These are phyloP conservation scores for Melanotaenia trifasciata DNA, from an alignment of 2,797 vertebrate genomes.

Conservation along the genomic window DNA sequence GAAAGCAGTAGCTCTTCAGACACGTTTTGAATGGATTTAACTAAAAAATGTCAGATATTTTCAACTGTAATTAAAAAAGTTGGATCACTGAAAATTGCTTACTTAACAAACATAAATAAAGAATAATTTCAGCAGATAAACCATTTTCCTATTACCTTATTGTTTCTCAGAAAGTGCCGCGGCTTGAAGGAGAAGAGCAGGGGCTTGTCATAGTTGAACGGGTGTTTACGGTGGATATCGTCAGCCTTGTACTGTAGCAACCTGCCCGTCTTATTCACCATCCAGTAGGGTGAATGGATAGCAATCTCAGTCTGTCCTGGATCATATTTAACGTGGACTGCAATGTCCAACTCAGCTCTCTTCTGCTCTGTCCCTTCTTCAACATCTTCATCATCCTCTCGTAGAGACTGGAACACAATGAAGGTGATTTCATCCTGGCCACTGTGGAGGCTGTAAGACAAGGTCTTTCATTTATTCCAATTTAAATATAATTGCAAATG, in stretches of 20 bases:
- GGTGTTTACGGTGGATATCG: slow-evolving; percentile 96
- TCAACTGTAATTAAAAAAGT: not conserved
- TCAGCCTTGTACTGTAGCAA: slow-evolving; percentile 98
- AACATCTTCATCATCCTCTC: slow-evolving; percentile 84
- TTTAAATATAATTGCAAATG: not conserved
- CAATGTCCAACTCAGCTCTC: slow-evolving; percentile 91
- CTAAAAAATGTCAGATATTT: not conserved
- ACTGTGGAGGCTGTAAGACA: slow-evolving; percentile 72
- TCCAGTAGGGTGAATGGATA: slow-evolving; percentile 96
- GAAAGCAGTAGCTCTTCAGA: not conserved
- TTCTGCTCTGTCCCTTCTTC: slow-evolving; percentile 80
- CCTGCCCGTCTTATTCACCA: slow-evolving; percentile 95
- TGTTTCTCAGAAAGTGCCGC: slow-evolving; percentile 93
- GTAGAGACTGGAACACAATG: slow-evolving; percentile 86
- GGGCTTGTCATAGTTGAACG: slow-evolving; percentile 92
- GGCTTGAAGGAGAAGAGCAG: slow-evolving; percentile 98
- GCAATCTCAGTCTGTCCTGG: slow-evolving; percentile 88
- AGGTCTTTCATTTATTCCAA: not conserved
- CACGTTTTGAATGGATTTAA: not conserved
- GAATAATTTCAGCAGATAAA: not conserved
- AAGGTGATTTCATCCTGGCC: slow-evolving; percentile 93
- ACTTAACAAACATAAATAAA: not conserved
- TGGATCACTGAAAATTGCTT: not conserved
- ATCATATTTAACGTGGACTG: slow-evolving; percentile 89
- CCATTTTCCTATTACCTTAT: slow-evolving; percentile 86